Conservation (phyloP, 2,888 invertebrate genomes). For the Macrophya annulata region DNA sequence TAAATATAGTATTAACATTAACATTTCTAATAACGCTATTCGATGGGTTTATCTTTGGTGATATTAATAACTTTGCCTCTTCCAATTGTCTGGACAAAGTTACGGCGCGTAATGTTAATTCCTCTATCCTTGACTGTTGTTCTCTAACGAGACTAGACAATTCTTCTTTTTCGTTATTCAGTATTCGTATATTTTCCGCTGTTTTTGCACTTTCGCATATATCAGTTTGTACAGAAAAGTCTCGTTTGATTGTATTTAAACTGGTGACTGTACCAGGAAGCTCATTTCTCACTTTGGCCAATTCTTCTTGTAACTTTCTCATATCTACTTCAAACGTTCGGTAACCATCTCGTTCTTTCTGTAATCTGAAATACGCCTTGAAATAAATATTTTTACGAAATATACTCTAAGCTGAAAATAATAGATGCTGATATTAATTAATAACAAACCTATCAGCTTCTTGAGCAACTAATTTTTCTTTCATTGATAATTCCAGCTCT, state of each 20-base stretch:
- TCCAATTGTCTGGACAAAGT: slow-evolving; percentile 73
- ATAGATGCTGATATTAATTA: not conserved
- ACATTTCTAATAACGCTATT: slow-evolving; percentile 61
- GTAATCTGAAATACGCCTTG: slow-evolving; percentile 68
- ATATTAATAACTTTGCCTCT: slow-evolving; percentile 68
- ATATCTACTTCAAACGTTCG: slow-evolving; percentile 71
- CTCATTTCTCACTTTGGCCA: slow-evolving; percentile 69
- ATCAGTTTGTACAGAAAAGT: slow-evolving; percentile 73
- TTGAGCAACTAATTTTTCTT: slow-evolving; percentile 71
- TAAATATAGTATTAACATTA: slow-evolving; percentile 70
- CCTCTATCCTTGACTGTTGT: slow-evolving; percentile 75
- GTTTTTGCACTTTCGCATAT: slow-evolving; percentile 60
- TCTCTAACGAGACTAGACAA: slow-evolving; percentile 70
- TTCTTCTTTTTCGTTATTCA: slow-evolving; percentile 72
- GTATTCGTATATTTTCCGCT: slow-evolving; percentile 65
- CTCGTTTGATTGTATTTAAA: slow-evolving; percentile 60
- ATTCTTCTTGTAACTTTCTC: slow-evolving; percentile 72
- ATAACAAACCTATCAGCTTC: slow-evolving; percentile 71
- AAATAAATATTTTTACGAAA: slow-evolving; percentile 17
- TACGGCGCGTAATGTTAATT: slow-evolving; percentile 72
- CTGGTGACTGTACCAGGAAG: slow-evolving; percentile 57
- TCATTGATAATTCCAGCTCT: slow-evolving; percentile 71
- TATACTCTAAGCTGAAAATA: not conserved
- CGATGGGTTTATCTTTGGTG: slow-evolving; percentile 63
- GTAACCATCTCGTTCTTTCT: slow-evolving; percentile 70